Conservation (phyloP, 1,140 invertebrate genomes). For the Atta texana region DNA sequence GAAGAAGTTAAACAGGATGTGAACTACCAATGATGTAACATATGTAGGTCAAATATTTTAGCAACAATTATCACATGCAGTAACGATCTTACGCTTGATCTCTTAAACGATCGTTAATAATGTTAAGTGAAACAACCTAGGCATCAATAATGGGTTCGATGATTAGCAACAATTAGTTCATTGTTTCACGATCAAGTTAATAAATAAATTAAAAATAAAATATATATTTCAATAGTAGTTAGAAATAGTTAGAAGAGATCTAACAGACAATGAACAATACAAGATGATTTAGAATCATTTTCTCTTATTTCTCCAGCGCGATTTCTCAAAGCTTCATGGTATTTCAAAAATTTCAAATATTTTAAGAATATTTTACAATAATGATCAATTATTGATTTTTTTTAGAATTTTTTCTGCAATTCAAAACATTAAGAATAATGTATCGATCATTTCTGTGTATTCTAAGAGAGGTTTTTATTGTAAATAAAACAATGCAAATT, state of each 20-base stretch:
- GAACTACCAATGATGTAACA: conserved; percentile 73
- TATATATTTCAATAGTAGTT: not conserved
- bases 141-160: conserved; percentile 75
- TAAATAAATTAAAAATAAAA: conserved; percentile 35
- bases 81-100: conserved; percentile 79
- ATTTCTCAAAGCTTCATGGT: not conserved
- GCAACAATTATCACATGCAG: conserved; percentile 80
- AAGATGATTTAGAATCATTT: not conserved
- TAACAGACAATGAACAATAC: not conserved
- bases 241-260: not conserved
- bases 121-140: conserved; percentile 73
- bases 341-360: not conserved
- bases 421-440: not conserved
- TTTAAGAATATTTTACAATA: conserved; percentile 11
- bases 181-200: conserved; percentile 45
- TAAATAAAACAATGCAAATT: conserved; percentile 9
- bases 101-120: conserved; percentile 78
- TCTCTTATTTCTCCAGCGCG: not conserved
- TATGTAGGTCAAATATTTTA: conserved; percentile 84
- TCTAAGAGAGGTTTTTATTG: conserved; percentile 2
- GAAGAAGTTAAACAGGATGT: conserved; percentile 52
- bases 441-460: not conserved
- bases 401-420: not conserved
- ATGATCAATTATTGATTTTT: not conserved
- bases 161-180: conserved; percentile 78